A percentile compares a stretch with the other conserved stretches of the same genome.
These are phyloP conservation scores for Melanotaenia maccullochi DNA, from an alignment of 2,797 vertebrate species.

Conservation along the genomic window DNA sequence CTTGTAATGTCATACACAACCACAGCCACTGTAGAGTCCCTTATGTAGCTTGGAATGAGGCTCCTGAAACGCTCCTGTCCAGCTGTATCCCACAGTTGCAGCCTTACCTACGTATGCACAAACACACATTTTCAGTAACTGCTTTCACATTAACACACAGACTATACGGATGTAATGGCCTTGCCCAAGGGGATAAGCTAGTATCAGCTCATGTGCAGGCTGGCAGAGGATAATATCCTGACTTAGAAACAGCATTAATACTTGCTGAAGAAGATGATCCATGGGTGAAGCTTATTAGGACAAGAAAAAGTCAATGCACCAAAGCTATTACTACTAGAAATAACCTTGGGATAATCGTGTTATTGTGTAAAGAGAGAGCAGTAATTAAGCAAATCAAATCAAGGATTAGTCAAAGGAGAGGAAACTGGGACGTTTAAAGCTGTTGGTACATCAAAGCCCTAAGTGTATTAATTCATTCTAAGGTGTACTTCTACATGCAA, in stretches of 20 bases:
- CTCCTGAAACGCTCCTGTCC: constrained; percentile 95
- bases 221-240: constrained; percentile 52
- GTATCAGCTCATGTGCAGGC: constrained; percentile 57
- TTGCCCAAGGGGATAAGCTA: constrained; percentile 51
- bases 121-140: constrained; percentile 27
- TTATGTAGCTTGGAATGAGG: constrained; percentile 94
- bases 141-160: constrained; percentile 21
- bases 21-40: constrained; percentile 94
- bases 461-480: background rate
- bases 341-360: constrained; percentile 68
- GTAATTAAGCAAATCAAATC: constrained; percentile 72
- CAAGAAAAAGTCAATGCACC: constrained; percentile 41
- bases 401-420: constrained; percentile 64
- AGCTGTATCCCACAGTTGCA: constrained; percentile 95
- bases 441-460: constrained; percentile 23
- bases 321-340: constrained; percentile 60
- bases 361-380: constrained; percentile 55
- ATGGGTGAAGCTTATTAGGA: constrained; percentile 46
- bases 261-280: constrained; percentile 65
- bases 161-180: constrained; percentile 25
- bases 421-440: constrained; percentile 46
- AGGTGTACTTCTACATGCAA: constrained; percentile 8
- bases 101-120: constrained; percentile 83
- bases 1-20: constrained; percentile 96
- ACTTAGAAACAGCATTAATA: constrained; percentile 58